These are phyloP conservation scores for Thumatha senex DNA, from an alignment of 2,888 invertebrate genomes.

Conservation along the genomic window DNA sequence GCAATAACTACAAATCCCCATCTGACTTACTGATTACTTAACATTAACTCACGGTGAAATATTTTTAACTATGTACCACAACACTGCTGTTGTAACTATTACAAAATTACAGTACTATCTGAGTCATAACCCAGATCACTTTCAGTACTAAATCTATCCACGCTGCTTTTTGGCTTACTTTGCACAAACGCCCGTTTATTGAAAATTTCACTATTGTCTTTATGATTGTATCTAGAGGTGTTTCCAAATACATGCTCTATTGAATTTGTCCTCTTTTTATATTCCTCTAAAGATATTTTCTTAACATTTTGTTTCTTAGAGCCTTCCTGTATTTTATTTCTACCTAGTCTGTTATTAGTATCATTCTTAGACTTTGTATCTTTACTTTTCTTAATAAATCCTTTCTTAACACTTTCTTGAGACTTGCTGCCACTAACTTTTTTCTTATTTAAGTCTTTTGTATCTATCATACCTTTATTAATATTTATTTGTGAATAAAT, in stretches of 20 bases:
- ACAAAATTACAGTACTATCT: conserved; percentile 42
- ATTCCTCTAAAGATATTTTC: conserved; percentile 55
- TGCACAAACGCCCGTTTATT: conserved; percentile 4
- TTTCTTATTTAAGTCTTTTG: background rate
- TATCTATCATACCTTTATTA: background rate
- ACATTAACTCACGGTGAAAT: too few relatives aligned
- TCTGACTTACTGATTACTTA: too few relatives aligned
- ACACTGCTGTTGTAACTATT: background rate
- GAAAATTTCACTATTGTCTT: conserved; percentile 3
- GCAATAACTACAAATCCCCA: too few relatives aligned
- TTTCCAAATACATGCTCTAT: background rate
- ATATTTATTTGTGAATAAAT: background rate
- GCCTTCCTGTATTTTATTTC: conserved; percentile 8
- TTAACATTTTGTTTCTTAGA: conserved; percentile 21
- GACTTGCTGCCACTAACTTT: background rate
- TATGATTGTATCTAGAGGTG: background rate
- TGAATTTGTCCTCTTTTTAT: conserved; percentile 41
- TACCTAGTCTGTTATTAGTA: background rate
- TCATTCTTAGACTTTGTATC: background rate
- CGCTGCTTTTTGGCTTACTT: conserved; percentile 7
- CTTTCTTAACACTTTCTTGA: conserved; percentile 10
- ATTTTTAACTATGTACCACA: too few relatives aligned
- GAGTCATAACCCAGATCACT: conserved; percentile 51
- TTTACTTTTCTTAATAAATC: background rate
- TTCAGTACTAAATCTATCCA: conserved; percentile 25